Percentiles rank a stretch among this genome's conserved stretches.
phyloP scores from a whole-genome alignment of 2,113 vertebrate species.

The Odocoileus virginianus region DNA sequence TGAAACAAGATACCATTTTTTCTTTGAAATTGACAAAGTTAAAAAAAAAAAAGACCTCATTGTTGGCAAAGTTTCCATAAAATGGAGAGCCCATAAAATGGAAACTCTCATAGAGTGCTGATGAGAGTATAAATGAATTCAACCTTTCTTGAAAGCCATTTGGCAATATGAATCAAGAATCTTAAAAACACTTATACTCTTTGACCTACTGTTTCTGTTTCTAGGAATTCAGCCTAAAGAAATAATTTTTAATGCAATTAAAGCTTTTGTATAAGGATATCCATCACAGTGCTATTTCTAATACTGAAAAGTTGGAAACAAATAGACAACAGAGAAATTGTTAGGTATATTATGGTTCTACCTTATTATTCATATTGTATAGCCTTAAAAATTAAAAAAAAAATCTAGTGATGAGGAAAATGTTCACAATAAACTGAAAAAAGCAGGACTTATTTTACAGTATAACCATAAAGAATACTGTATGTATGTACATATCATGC shows the following conservation, averaged over 20 bases:
- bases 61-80: background rate
- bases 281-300: conserved; percentile 25
- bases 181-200: conserved; percentile 30
- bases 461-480: background rate
- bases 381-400: background rate
- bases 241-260: background rate
- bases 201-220: conserved; percentile 49
- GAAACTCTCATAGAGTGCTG: background rate
- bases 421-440: background rate
- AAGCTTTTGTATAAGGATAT: background rate
- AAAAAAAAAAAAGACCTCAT: background rate
- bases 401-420: background rate
- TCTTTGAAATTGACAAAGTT: background rate
- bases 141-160: conserved; percentile 29
- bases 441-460: background rate
- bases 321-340: background rate
- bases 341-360: background rate
- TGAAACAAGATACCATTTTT: background rate
- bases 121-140: background rate
- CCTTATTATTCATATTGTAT: background rate
- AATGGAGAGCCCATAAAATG: background rate
- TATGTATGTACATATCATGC: background rate
- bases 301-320: background rate
- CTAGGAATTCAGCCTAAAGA: conserved; percentile 46
- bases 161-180: conserved; percentile 21